phyloP scores from a whole-genome alignment of 2,113 vertebrate species.

The Dinomys branickii region DNA sequence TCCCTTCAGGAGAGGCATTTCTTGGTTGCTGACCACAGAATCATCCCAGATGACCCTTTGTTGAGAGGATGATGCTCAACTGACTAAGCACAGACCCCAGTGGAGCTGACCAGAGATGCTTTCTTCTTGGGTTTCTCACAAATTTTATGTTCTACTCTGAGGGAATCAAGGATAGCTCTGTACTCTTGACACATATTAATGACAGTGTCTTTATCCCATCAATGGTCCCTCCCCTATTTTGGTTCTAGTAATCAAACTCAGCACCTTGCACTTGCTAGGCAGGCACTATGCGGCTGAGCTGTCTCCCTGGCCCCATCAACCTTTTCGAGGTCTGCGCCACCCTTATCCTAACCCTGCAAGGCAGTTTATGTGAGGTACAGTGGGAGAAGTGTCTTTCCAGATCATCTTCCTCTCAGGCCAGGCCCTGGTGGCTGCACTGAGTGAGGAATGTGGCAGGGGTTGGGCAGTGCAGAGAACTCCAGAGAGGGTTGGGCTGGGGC shows the following conservation, averaged over 20 bases:
- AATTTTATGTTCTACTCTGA: rapidly evolving
- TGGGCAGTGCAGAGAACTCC: rapidly evolving
- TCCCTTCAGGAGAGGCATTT: background rate
- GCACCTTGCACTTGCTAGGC: background rate
- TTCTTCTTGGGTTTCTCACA: background rate
- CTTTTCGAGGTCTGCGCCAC: rapidly evolving
- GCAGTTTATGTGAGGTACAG: rapidly evolving
- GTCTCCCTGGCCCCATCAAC: background rate
- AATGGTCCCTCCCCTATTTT: too few relatives aligned
- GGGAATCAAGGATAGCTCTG: too few relatives aligned
- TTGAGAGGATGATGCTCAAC: background rate
- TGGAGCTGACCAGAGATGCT: too few relatives aligned
- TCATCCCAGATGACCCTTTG: background rate
- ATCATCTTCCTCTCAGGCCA: background rate
- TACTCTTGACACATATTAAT: rapidly evolving
- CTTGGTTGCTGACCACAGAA: background rate
- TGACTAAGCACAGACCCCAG: background rate
- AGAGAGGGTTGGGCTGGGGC: background rate
- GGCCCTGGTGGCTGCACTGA: too few relatives aligned
- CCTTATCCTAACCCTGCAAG: background rate
- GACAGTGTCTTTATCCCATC: background rate
- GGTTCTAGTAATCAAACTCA: too few relatives aligned
- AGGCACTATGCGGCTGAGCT: background rate
- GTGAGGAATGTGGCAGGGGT: background rate
- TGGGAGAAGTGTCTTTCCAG: rapidly evolving